Evolutionary conservation across 2,797 vertebrate genomes (phyloP).

Genomic region (Arnoldichthys spilopterus): DNA sequence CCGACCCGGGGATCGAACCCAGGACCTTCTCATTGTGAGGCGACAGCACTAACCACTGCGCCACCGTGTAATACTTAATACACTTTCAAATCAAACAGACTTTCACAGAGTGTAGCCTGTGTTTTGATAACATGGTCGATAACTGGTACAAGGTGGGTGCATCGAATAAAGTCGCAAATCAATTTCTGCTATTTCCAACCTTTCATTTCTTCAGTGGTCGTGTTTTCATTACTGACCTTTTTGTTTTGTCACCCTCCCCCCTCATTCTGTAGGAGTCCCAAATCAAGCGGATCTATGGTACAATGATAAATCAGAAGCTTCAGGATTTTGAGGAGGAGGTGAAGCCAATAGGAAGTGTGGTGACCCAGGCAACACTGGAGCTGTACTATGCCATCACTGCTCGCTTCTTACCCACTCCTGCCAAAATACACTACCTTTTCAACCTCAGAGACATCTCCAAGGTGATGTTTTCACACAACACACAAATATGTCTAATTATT

Average conservation of each 20-base stretch:
- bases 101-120: too few species aligned
- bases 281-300: slow-evolving; percentile 84
- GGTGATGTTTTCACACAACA: slow-evolving; percentile 64
- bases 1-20: too few species aligned
- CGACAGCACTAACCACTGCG: too few species aligned
- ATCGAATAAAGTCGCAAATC: neutral
- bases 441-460: slow-evolving; percentile 93
- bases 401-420: slow-evolving; percentile 87
- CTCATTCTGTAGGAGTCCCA: slow-evolving; percentile 79
- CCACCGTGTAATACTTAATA: too few species aligned
- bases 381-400: slow-evolving; percentile 80
- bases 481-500: slow-evolving; percentile 13
- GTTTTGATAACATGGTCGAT: neutral
- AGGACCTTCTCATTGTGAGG: too few species aligned
- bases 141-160: neutral
- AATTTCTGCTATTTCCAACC: neutral
- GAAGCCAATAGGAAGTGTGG: slow-evolving; percentile 82
- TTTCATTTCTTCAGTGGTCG: neutral
- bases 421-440: slow-evolving; percentile 92
- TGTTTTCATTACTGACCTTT: neutral
- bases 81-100: too few species aligned
- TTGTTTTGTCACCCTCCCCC: slow-evolving; percentile 2
- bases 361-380: slow-evolving; percentile 86
- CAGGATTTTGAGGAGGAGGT: slow-evolving; percentile 86
- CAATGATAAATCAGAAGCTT: slow-evolving; percentile 89